Percentiles rank a stretch among this genome's conserved stretches.
Evolutionary conservation across 1,140 invertebrate species (phyloP).

Genomic region (Glomeris maerens): DNA sequence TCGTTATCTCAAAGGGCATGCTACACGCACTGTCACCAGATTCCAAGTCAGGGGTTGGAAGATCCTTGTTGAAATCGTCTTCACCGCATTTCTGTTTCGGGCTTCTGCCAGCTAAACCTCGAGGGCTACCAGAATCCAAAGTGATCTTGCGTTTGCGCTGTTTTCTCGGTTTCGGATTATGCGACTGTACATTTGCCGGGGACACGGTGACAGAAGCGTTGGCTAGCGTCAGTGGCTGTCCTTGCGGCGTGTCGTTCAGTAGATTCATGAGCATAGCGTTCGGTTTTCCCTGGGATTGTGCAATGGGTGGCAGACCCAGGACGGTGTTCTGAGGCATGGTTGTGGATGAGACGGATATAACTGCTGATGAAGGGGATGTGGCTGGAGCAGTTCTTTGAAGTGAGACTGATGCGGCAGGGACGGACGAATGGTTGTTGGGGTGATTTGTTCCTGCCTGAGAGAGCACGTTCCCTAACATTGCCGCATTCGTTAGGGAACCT

Average conservation of each 20-base stretch:
- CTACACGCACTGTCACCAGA: slow-evolving; percentile 6
- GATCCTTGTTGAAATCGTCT: slow-evolving; percentile 20
- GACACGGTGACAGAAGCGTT: slow-evolving; percentile 16
- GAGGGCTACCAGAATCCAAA: slow-evolving; percentile 15
- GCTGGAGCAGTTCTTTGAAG: too few species aligned
- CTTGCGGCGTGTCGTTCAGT: slow-evolving; percentile 27
- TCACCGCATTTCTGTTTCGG: slow-evolving; percentile 30
- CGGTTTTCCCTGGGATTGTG: slow-evolving; percentile 12
- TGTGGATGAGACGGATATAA: slow-evolving; percentile 7
- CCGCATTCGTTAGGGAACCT: background rate
- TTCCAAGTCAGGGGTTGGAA: slow-evolving; percentile 17
- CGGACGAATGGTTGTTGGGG: too few species aligned
- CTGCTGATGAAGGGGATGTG: slow-evolving; percentile 2
- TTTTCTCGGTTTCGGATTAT: slow-evolving; percentile 19
- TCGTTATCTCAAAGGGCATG: too few species aligned
- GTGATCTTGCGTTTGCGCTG: slow-evolving; percentile 19
- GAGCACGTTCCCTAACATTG: background rate
- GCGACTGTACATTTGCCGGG: slow-evolving; percentile 12
- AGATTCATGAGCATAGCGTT: slow-evolving; percentile 32
- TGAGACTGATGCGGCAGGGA: background rate
- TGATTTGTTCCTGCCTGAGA: slow-evolving; percentile 6
- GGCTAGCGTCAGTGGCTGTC: background rate
- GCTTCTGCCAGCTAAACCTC: slow-evolving; percentile 24
- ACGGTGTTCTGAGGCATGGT: slow-evolving; percentile 5
- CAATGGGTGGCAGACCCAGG: background rate